Conservation (phyloP, 2,888 invertebrate genomes). For the Ophion ellenae region DNA sequence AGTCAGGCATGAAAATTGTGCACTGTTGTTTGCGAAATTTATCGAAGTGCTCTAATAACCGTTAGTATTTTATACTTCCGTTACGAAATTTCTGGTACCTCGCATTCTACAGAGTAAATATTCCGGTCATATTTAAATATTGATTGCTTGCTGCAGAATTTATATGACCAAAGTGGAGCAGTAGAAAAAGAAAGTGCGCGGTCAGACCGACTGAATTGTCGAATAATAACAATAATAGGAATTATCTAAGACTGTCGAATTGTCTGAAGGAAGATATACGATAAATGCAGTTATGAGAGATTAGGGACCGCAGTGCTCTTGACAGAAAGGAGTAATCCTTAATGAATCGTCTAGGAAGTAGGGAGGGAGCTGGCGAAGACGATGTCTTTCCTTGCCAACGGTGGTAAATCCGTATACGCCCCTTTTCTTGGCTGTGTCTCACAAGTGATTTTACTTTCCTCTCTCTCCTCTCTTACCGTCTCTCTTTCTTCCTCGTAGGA, state of each 20-base stretch:
- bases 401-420: conserved; percentile 53
- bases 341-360: conserved; percentile 74
- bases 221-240: background rate
- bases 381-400: conserved; percentile 61
- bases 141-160: too few relatives aligned
- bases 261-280: too few relatives aligned
- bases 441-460: conserved; percentile 42
- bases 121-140: too few relatives aligned
- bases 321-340: conserved; percentile 79
- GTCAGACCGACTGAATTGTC: background rate
- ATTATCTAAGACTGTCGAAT: background rate
- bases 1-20: conserved; percentile 13
- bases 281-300: conserved; percentile 32
- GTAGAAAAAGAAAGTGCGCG: too few relatives aligned
- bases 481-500: conserved; percentile 66
- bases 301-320: conserved; percentile 64
- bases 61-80: too few relatives aligned
- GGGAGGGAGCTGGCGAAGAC: conserved; percentile 16
- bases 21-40: background rate
- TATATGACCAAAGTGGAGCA: too few relatives aligned
- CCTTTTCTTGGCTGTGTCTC: conserved; percentile 54
- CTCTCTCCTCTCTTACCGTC: conserved; percentile 39
- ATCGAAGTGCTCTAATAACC: too few relatives aligned
- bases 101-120: too few relatives aligned
- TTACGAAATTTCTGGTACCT: too few relatives aligned